Conservation (phyloP, 2,113 vertebrate genomes). For the Mirounga angustirostris region DNA sequence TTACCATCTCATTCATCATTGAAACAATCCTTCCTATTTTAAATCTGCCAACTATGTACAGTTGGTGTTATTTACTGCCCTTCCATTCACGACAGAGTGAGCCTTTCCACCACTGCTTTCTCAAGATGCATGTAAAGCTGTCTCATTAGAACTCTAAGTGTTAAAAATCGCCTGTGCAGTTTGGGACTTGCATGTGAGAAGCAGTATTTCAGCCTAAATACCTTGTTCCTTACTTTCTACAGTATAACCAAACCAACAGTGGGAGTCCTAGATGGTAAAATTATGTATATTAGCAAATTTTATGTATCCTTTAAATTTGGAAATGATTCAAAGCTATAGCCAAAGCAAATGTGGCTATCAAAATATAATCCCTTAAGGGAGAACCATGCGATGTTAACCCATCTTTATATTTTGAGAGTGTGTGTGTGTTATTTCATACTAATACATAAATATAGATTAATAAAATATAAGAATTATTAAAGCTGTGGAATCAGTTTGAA, state of each 20-base stretch:
- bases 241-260: neutral
- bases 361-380: neutral
- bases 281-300: conserved; percentile 2
- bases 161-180: conserved; percentile 24
- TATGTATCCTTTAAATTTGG: conserved; percentile 50
- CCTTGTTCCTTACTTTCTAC: conserved; percentile 19
- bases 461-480: conserved; percentile 47
- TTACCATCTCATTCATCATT: neutral
- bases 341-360: neutral
- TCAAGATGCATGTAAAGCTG: conserved; percentile 46
- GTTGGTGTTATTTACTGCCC: neutral
- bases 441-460: conserved; percentile 11
- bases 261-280: neutral
- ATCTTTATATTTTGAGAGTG: neutral
- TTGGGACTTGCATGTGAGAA: neutral
- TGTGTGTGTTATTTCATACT: neutral
- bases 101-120: neutral
- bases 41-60: neutral
- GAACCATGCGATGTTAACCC: neutral
- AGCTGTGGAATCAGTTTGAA: neutral
- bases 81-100: neutral
- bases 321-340: conserved; percentile 4
- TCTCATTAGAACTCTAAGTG: conserved; percentile 39
- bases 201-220: conserved; percentile 14
- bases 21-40: neutral